phyloP scores from a whole-genome alignment of 2,888 invertebrate genomes.

The Drosophila imparisetae region DNA sequence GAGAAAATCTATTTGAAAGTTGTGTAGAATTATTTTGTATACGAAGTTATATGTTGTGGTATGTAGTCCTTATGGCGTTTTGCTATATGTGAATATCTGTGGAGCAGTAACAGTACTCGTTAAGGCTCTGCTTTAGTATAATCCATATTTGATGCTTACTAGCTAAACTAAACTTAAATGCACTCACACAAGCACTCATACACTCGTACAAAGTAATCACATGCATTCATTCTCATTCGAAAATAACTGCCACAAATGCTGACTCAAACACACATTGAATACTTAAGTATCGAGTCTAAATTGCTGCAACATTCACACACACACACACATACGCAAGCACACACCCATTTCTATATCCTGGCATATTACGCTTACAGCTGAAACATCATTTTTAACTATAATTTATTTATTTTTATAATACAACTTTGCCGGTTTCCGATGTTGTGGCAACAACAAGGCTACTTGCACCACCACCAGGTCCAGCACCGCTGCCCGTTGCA shows the following conservation, averaged over 20 bases:
- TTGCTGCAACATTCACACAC: conserved; percentile 23
- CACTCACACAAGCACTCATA: conserved; percentile 2
- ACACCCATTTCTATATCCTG: conserved; percentile 44
- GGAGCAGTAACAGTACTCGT: conserved; percentile 36
- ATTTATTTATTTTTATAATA: conserved; percentile 79
- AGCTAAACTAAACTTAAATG: conserved; percentile 14
- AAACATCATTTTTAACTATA: conserved; percentile 76
- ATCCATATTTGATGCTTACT: conserved; percentile 34
- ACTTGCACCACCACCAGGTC: conserved; percentile 55
- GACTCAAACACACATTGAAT: conserved; percentile 25
- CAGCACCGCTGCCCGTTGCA: conserved; percentile 72
- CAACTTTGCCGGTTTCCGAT: conserved; percentile 65
- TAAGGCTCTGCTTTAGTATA: conserved; percentile 31
- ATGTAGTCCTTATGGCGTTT: conserved; percentile 14
- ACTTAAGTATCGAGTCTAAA: conserved; percentile 42
- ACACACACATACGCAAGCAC: conserved; percentile 3
- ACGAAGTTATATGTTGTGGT: neutral
- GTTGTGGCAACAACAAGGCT: conserved; percentile 39
- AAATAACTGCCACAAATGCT: conserved; percentile 6
- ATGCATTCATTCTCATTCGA: neutral
- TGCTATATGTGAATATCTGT: conserved; percentile 30
- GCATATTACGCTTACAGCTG: conserved; percentile 67
- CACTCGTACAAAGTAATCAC: conserved; percentile 1
- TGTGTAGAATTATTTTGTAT: neutral
- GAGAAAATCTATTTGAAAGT: neutral